Evolutionary conservation across 2,888 invertebrate species (phyloP).

Genomic region (Lepidochrysops patricia): DNA sequence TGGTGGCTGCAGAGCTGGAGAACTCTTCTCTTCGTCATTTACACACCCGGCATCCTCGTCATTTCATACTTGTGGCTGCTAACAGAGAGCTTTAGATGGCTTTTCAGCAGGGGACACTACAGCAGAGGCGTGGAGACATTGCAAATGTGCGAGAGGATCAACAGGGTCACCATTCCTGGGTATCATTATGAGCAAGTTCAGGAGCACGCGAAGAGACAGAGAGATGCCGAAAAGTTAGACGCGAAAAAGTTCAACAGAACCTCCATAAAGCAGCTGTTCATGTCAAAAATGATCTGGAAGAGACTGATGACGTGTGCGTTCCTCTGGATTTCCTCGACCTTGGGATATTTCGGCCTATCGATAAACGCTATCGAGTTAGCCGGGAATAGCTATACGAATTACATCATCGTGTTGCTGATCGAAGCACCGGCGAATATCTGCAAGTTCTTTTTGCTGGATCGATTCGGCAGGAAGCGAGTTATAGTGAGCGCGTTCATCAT

Average conservation of each 20-base stretch:
- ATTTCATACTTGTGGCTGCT: constrained; percentile 59
- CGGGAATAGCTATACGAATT: constrained; percentile 85
- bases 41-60: constrained; percentile 54
- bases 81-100: constrained; percentile 63
- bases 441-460: constrained; percentile 77
- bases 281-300: constrained; percentile 72
- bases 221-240: constrained; percentile 56
- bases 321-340: constrained; percentile 84
- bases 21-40: constrained; percentile 58
- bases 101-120: constrained; percentile 77
- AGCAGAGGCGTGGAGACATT: constrained; percentile 77
- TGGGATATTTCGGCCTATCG: constrained; percentile 87
- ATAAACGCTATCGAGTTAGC: constrained; percentile 84
- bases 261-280: constrained; percentile 51
- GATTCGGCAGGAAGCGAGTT: constrained; percentile 78
- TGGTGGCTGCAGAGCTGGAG: constrained; percentile 67
- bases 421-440: constrained; percentile 84
- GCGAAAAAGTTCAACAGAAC: constrained; percentile 48
- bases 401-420: constrained; percentile 76
- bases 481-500: constrained; percentile 76
- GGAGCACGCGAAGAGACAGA: constrained; percentile 54
- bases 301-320: constrained; percentile 80
- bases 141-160: constrained; percentile 76
- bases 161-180: constrained; percentile 66
- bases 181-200: constrained; percentile 62